Evolutionary conservation across 2,888 invertebrate genomes (phyloP), one percentile per base, ranked within the genome.

Genomic region (Patella pellucida): DNA sequence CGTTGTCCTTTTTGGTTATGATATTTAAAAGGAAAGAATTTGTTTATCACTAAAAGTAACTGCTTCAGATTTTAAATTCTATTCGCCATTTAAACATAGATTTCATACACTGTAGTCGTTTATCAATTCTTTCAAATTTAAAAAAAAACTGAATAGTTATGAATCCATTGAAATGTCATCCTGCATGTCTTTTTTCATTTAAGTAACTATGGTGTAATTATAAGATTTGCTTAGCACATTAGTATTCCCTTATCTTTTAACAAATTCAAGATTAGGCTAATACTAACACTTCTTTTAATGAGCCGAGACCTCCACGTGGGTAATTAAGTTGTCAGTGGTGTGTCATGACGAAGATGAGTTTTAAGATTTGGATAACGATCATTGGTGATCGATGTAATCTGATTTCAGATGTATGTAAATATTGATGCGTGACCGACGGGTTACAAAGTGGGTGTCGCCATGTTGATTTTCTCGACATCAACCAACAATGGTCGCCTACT

Each of bases 241-340:
- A 62, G 11, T 14, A 23, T 19, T 62, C 19, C 23, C 62, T 62
- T 62, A 62, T 62, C 62, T 19, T 23, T 14, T 62, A 12, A 62
- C 23, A 62, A 23, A 23, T 62, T 62, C 23, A 23, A 62, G 62
- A 62, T 62, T 62, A 62, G 23, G 23, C 62, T 19, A 62, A 62
- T 19, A 23, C 62, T 62, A 62, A 62, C 62, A 62, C 62, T 19
- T 62, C 62, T 62, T 23, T 19, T 62, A 62, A 62, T 62, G 23
- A 23, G 62, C 12, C 4, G 62, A 23, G 14, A 23, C 41, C 41
- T 41, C 41, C 41, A 41, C 41, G 9, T 19, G 62, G 62, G 62
- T 62, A 62, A 62, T 62, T 62, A 62, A 23, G 62, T 14, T 62
- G 62, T 62, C 62, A 62, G 23, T 62, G 62, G 23, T 62, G 62